Conservation (phyloP, 2,113 vertebrate species). For the Gymnorhina tibicen region DNA sequence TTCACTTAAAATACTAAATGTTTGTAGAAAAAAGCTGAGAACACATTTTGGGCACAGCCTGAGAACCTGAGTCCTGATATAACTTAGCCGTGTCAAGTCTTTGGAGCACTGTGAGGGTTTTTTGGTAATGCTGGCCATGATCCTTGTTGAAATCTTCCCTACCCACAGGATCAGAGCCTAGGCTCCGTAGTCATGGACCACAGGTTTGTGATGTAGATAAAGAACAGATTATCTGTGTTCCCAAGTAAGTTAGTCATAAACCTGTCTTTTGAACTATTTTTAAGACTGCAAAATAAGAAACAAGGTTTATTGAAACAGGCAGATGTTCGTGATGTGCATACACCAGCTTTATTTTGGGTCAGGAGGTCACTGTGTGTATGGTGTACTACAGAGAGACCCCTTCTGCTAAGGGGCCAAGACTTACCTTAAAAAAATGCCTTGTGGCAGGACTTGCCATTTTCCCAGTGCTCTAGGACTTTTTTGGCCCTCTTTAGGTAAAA, state of each 20-base stretch:
- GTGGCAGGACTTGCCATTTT: accelerated
- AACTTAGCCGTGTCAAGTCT: background rate
- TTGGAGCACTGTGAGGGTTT: background rate
- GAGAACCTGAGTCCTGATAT: background rate
- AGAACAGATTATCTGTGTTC: background rate
- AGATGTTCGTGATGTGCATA: background rate
- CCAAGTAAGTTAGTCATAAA: too few relatives aligned
- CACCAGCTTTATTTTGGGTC: background rate
- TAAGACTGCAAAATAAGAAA: background rate
- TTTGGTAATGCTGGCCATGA: background rate
- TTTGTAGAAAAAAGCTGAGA: background rate
- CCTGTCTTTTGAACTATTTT: background rate
- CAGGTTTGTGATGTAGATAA: background rate
- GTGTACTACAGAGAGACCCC: too few relatives aligned
- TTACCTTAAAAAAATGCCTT: accelerated
- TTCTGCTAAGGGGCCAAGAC: too few relatives aligned
- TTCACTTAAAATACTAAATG: background rate
- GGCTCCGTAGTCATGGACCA: background rate
- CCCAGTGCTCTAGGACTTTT: accelerated
- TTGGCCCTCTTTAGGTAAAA: accelerated
- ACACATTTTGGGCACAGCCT: accelerated
- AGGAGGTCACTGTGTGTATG: background rate
- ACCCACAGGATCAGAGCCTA: accelerated
- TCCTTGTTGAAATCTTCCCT: background rate
- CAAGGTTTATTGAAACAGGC: background rate